Base-by-base conservation (phyloP, 2,888 invertebrate species). In the Teinopalpus imperialis region DNA sequence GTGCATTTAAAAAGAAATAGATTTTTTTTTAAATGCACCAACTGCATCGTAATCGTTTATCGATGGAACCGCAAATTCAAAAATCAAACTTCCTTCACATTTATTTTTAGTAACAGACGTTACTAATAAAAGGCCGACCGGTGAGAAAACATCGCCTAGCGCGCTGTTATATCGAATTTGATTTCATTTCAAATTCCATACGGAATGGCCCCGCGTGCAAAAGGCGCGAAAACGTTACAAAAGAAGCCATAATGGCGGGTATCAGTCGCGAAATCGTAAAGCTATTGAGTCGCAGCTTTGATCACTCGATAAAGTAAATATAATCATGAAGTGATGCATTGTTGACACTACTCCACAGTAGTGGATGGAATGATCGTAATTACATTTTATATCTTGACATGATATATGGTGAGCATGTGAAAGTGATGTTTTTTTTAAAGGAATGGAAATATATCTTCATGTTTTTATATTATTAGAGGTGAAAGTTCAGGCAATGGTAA, bases 241-340 rank as follows among this genome's bases (percentile, higher is more conserved):
- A 37, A 18, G 30, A 3, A 7, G 12, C 30, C 9, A 43, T 43
- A 34, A 43, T 34, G 6, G 27, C 9, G 8, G 34, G 8, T 18
- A 43, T 20, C 34, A 34, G 26, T 31, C 24, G 31, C 43, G 37
- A 44, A 44, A 37, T 44, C 36, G 23, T 36, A 16, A 37, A 43
- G 5, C 16, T 13, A 36, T 44, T 30, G 14, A 30, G 24, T 16
- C 30, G 23, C 14, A 29, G 13, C 21, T 5, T 31, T 21, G 14
- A 21, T 40, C 8, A 21, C n/a, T 9, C 5, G 9, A 40, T 21
- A 14, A 35, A 23, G 20, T 1, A 7, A 13, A 8, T 24, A 5
- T 20, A 6, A 26, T 43, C 43, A 50, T 43, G 43, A 48, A 18
- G 24, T 45, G 16, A 16, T 43, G 42, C 37, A 54, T 10, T 16